Evolutionary conservation across 2,113 vertebrate species (phyloP).

Genomic region (Sinocyclocheilus grahami): DNA sequence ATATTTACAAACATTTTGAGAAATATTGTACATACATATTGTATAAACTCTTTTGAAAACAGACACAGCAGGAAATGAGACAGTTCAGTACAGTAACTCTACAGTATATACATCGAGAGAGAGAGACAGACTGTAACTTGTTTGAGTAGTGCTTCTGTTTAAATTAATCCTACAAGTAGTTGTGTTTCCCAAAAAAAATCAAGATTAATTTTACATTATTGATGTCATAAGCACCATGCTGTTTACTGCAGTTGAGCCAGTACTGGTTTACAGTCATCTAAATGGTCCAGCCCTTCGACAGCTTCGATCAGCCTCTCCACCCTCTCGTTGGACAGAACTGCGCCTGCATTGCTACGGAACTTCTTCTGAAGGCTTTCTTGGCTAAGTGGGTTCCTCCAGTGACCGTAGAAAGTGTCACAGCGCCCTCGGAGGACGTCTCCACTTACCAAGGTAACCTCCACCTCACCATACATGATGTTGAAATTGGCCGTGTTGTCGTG

Average conservation of each 20-base stretch:
- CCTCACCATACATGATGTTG: slow-evolving; percentile 84
- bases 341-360: slow-evolving; percentile 78
- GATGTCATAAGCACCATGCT: not conserved
- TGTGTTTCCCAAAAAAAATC: not conserved
- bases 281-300: slow-evolving; percentile 74
- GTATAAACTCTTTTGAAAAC: not conserved
- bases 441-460: slow-evolving; percentile 76
- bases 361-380: slow-evolving; percentile 82
- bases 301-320: slow-evolving; percentile 73
- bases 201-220: not conserved
- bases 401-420: slow-evolving; percentile 89
- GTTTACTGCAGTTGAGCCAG: slow-evolving; percentile 75
- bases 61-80: not conserved
- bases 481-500: slow-evolving; percentile 84
- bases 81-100: not conserved
- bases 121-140: not conserved
- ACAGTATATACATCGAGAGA: not conserved
- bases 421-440: slow-evolving; percentile 79
- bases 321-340: slow-evolving; percentile 72
- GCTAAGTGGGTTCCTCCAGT: slow-evolving; percentile 88
- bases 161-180: not conserved
- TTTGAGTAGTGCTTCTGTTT: not conserved
- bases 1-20: slow-evolving; percentile 10
- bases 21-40: not conserved
- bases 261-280: slow-evolving; percentile 72